Evolutionary conservation across 2,888 invertebrate genomes (phyloP).

Genomic region (Phengaris arion): DNA sequence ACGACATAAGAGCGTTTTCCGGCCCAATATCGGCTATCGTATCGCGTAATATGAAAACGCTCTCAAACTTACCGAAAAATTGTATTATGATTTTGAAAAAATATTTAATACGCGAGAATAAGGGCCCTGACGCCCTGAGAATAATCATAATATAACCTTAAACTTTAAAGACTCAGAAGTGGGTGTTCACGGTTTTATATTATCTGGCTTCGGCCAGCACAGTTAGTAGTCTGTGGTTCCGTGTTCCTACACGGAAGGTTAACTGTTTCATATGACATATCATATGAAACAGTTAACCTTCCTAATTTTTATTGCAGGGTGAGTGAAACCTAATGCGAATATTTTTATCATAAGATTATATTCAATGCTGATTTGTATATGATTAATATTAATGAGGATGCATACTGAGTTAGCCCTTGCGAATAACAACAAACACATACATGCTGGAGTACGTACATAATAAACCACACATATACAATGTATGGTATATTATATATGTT

Average conservation of each 20-base stretch:
- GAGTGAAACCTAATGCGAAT: background rate
- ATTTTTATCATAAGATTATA: conserved; percentile 6
- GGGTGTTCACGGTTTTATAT: background rate
- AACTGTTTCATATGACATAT: too few relatives aligned
- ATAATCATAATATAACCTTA: background rate
- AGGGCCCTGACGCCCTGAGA: background rate
- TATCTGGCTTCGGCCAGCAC: background rate
- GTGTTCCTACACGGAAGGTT: too few relatives aligned
- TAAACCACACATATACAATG: too few relatives aligned
- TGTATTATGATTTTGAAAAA: too few relatives aligned
- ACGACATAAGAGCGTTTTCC: too few relatives aligned
- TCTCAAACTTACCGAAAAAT: too few relatives aligned
- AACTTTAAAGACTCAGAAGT: background rate
- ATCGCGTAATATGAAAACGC: too few relatives aligned
- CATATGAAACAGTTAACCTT: background rate
- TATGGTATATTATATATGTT: too few relatives aligned
- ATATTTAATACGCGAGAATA: background rate
- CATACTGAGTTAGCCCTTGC: background rate
- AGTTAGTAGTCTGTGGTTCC: background rate
- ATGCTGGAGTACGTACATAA: too few relatives aligned
- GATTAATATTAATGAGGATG: conserved; percentile 12
- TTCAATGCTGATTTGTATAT: background rate
- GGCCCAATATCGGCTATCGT: too few relatives aligned
- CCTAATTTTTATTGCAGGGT: background rate
- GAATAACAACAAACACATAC: background rate